phyloP scores from a whole-genome alignment of 2,113 vertebrate species.

The Prinia subflava region DNA sequence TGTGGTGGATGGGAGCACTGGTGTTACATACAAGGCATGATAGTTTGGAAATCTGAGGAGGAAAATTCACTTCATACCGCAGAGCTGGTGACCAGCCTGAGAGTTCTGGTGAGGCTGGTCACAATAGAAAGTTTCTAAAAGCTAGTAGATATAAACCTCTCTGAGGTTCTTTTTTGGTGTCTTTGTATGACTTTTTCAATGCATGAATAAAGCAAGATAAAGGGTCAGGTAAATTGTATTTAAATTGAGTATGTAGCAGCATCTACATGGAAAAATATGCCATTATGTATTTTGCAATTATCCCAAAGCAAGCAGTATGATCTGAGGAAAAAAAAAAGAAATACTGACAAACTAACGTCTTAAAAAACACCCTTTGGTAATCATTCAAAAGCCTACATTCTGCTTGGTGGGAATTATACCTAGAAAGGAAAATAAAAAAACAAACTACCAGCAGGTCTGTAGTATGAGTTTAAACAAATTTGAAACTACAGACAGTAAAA shows the following conservation, averaged over 20 bases:
- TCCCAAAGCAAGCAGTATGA: background rate
- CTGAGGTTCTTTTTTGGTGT: background rate
- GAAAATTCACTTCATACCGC: background rate
- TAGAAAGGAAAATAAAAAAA: background rate
- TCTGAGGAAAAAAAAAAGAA: background rate
- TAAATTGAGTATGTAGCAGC: background rate
- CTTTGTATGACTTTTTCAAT: background rate
- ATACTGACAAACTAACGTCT: background rate
- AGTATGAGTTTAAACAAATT: background rate
- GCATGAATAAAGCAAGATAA: background rate
- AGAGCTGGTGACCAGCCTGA: background rate
- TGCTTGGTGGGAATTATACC: background rate
- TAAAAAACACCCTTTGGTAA: background rate
- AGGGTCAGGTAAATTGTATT: background rate
- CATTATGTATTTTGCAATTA: background rate
- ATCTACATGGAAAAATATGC: background rate
- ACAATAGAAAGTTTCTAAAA: accelerated
- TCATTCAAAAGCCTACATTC: background rate
- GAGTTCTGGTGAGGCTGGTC: background rate
- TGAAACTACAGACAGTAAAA: background rate
- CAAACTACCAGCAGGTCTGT: background rate
- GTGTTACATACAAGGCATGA: background rate
- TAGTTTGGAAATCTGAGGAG: background rate
- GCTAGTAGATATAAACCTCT: background rate
- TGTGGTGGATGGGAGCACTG: background rate